A percentile compares a stretch with the other conserved stretches of the same genome.
Evolutionary conservation across 2,888 invertebrate genomes (phyloP).

Genomic region (Operophtera brumata): DNA sequence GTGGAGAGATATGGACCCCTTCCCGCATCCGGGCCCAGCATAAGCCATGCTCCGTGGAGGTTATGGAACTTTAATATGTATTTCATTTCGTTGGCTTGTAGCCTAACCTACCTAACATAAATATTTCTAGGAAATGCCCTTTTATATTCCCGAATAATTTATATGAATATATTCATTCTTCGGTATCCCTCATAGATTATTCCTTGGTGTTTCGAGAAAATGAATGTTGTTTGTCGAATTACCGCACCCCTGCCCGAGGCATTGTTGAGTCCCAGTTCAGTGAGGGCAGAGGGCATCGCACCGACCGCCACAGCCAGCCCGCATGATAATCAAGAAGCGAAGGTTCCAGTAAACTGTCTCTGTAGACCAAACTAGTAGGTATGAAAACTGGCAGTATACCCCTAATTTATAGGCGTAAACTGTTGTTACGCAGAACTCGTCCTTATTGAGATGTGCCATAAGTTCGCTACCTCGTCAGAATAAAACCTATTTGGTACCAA

Average conservation of each 20-base stretch:
- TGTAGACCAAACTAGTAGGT: not conserved
- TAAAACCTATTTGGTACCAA: too few relatives aligned
- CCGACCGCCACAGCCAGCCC: not conserved
- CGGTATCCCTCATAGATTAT: slow-evolving; percentile 1
- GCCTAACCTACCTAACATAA: too few relatives aligned
- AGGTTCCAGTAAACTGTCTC: not conserved
- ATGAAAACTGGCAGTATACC: not conserved
- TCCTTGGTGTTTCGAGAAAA: slow-evolving; percentile 6
- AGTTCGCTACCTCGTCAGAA: too few relatives aligned
- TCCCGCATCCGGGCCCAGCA: too few relatives aligned
- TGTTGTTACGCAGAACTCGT: too few relatives aligned
- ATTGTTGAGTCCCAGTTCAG: slow-evolving; percentile 11
- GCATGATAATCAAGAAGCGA: not conserved
- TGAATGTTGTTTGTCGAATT: slow-evolving; percentile 12
- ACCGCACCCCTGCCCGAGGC: slow-evolving; percentile 20
- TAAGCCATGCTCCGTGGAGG: too few relatives aligned
- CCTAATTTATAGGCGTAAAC: too few relatives aligned
- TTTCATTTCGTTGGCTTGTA: not conserved
- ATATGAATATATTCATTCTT: slow-evolving; percentile 2
- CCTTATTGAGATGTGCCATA: too few relatives aligned
- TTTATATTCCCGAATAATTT: not conserved
- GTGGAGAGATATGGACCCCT: too few relatives aligned
- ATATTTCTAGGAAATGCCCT: not conserved
- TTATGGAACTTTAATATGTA: not conserved
- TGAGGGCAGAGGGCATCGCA: slow-evolving; percentile 8